Conservation (phyloP, 1,140 invertebrate species). For the Macrotrachela quadricornifera region DNA sequence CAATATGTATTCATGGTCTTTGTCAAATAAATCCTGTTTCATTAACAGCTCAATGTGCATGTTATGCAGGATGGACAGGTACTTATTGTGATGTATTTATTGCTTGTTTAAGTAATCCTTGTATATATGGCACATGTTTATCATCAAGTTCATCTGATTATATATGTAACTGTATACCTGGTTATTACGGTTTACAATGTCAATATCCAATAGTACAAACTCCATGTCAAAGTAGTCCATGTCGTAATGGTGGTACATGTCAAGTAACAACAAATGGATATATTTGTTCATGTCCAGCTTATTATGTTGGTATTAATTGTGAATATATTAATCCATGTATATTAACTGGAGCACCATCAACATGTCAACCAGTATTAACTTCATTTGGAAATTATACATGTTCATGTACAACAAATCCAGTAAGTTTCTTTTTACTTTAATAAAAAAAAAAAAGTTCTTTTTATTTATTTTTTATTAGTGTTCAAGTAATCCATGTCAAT, state of each 20-base stretch:
- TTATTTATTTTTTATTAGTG: background rate
- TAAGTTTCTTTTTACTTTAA: no score
- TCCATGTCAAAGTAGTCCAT: slow-evolving; percentile 49
- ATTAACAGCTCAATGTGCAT: background rate
- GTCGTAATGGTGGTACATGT: slow-evolving; percentile 58
- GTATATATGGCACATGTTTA: slow-evolving; percentile 12
- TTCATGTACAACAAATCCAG: background rate
- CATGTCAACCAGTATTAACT: background rate
- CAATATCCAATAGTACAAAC: slow-evolving; percentile 52
- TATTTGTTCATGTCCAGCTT: slow-evolving; percentile 1
- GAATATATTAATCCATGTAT: background rate
- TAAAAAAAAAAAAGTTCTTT: no score
- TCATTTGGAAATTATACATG: background rate
- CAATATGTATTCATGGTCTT: no score
- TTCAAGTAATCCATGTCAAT: slow-evolving; percentile 9
- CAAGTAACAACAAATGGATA: slow-evolving; percentile 60
- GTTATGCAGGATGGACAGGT: no score
- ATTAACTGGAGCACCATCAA: background rate
- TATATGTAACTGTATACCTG: slow-evolving; percentile 58
- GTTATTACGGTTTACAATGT: slow-evolving; percentile 76
- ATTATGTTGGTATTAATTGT: slow-evolving; percentile 10
- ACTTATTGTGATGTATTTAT: no score
- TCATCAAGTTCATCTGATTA: slow-evolving; percentile 29
- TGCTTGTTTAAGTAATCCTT: background rate
- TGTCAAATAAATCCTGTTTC: no score